A percentile compares a stretch with the other conserved stretches of the same genome.
These are phyloP conservation scores for Scytalopus superciliaris DNA, from an alignment of 2,113 vertebrate species.

Conservation along the genomic window DNA sequence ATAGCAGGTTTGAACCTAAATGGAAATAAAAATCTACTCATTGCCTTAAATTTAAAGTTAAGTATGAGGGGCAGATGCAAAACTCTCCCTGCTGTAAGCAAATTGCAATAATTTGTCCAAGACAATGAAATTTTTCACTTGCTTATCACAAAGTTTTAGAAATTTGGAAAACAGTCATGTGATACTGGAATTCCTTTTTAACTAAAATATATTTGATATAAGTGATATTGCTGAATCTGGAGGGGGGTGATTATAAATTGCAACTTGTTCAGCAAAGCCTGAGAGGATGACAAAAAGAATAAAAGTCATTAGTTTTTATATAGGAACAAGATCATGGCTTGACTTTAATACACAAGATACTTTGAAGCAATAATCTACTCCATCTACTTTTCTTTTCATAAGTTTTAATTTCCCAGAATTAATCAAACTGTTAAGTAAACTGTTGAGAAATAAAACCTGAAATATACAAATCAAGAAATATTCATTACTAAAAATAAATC, in stretches of 20 bases:
- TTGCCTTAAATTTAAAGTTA: not conserved
- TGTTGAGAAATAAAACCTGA: not conserved
- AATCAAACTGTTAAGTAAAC: not conserved
- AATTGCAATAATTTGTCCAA: not conserved
- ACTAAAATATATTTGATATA: not conserved
- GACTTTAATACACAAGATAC: not conserved
- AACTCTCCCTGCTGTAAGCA: not conserved
- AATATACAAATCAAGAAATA: not conserved
- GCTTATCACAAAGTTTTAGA: not conserved
- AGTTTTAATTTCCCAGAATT: not conserved
- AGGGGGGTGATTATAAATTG: not conserved
- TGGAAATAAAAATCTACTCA: not conserved
- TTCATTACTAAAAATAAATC: not conserved
- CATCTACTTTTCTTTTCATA: not conserved
- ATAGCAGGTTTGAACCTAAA: not conserved
- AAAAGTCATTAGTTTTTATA: not conserved
- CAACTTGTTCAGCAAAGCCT: not conserved
- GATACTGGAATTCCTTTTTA: not conserved
- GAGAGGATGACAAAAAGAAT: not conserved
- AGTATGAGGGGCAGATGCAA: not conserved
- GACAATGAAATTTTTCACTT: not conserved
- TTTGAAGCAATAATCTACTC: not conserved
- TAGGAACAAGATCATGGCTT: not conserved
- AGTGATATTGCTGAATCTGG: not conserved
- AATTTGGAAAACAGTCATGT: not conserved